Conservation (phyloP, 2,888 invertebrate genomes). For the Apamea epomidion region DNA sequence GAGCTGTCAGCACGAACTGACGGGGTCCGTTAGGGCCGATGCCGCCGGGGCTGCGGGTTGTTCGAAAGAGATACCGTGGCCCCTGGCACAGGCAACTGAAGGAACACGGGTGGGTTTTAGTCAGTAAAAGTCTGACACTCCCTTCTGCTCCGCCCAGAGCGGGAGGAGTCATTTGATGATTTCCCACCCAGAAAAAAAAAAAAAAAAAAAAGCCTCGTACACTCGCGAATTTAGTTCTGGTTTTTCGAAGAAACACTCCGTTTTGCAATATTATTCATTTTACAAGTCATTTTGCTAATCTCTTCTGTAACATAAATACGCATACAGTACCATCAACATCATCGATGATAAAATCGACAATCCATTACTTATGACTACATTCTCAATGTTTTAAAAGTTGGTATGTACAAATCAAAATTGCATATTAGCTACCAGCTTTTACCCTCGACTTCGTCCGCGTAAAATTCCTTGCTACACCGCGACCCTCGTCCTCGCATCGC, state of each 20-base stretch:
- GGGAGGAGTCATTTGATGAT: no score
- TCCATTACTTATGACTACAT: no score
- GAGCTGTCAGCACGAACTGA: no score
- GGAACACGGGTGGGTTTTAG: no score
- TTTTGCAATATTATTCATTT: not conserved
- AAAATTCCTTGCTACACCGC: not conserved
- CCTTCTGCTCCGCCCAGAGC: no score
- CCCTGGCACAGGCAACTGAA: no score
- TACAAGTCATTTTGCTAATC: not conserved
- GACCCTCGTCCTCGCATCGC: not conserved
- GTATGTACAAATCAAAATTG: not conserved
- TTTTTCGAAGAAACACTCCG: not conserved
- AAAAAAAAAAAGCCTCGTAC: conserved; percentile 30
- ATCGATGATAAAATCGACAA: no score
- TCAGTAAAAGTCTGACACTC: no score
- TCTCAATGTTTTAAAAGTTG: not conserved
- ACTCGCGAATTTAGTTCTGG: conserved; percentile 25
- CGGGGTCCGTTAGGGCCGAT: no score
- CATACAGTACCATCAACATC: not conserved
- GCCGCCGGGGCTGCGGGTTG: no score
- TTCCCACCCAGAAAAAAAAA: no score
- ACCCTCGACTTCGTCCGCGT: not conserved
- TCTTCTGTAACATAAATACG: not conserved
- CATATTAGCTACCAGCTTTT: not conserved
- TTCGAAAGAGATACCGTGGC: no score